A percentile compares a stretch with the other conserved stretches of the same genome.
These are phyloP conservation scores for Drosophila yakuba DNA, from an alignment of 1,140 invertebrate species.

Conservation along the genomic window DNA sequence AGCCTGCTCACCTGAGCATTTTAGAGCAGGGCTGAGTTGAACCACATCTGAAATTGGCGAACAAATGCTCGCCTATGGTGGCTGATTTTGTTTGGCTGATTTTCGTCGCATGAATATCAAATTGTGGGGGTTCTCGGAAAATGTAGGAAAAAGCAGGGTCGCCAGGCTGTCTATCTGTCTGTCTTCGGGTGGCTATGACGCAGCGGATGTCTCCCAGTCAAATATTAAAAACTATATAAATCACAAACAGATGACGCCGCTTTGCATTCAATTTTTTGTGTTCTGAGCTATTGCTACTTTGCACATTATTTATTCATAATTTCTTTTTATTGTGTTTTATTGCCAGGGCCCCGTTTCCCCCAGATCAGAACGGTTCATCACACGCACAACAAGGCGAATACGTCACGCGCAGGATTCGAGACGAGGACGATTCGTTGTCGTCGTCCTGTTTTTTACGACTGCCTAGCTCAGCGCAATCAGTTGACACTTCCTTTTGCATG, in stretches of 20 bases:
- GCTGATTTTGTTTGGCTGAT: conserved; percentile 70
- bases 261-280: conserved; percentile 40
- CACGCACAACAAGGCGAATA: conserved; percentile 79
- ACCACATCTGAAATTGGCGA: conserved; percentile 46
- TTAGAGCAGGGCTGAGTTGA: neutral
- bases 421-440: conserved; percentile 2
- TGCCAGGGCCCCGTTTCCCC: conserved; percentile 33
- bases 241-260: conserved; percentile 76
- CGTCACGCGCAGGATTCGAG: conserved; percentile 71
- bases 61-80: conserved; percentile 62
- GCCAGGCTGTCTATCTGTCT: conserved; percentile 25
- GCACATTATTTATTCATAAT: conserved; percentile 81
- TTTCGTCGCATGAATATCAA: conserved; percentile 49
- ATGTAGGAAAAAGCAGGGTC: conserved; percentile 8
- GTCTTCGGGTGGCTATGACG: conserved; percentile 10
- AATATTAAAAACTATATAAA: conserved; percentile 79
- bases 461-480: conserved; percentile 82
- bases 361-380: conserved; percentile 19
- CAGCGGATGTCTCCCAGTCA: conserved; percentile 33
- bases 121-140: conserved; percentile 5
- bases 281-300: conserved; percentile 69
- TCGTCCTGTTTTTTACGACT: conserved; percentile 72
- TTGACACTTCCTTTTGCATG: conserved; percentile 82
- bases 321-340: conserved; percentile 82
- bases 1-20: conserved; percentile 2